A percentile compares a stretch with the other conserved stretches of the same genome.
Evolutionary conservation across 2,888 invertebrate species (phyloP).

Genomic region (Thymelicus sylvestris): DNA sequence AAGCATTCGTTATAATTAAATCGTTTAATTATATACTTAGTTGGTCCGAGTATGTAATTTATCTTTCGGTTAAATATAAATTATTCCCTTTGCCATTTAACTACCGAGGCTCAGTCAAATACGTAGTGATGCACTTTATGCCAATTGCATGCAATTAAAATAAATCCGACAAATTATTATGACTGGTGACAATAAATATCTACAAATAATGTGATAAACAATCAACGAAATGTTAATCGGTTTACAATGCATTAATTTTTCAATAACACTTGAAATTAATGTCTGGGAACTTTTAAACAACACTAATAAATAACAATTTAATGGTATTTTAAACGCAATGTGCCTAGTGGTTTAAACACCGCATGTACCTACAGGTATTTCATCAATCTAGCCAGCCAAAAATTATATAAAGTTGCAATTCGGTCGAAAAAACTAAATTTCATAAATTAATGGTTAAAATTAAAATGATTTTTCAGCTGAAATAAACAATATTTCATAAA

Average conservation of each 20-base stretch:
- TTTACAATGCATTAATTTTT: slow-evolving; percentile 27
- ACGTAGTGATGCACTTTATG: neutral
- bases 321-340: too few species aligned
- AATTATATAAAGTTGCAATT: too few species aligned
- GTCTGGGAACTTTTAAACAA: neutral
- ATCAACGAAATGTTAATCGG: slow-evolving; percentile 14
- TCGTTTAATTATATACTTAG: too few species aligned
- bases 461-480: too few species aligned
- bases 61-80: neutral
- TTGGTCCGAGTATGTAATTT: too few species aligned
- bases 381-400: too few species aligned
- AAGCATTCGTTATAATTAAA: too few species aligned
- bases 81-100: neutral
- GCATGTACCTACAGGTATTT: too few species aligned
- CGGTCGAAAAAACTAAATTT: too few species aligned
- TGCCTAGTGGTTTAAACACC: too few species aligned
- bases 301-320: neutral
- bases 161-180: slow-evolving; percentile 24
- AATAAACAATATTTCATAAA: too few species aligned
- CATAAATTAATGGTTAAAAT: too few species aligned
- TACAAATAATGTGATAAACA: slow-evolving; percentile 18
- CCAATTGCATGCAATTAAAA: slow-evolving; percentile 13
- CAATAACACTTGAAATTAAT: neutral
- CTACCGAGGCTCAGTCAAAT: neutral
- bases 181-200: slow-evolving; percentile 17